phyloP scores from a whole-genome alignment of 2,113 vertebrate species.

The Potamarius usumacintae region DNA sequence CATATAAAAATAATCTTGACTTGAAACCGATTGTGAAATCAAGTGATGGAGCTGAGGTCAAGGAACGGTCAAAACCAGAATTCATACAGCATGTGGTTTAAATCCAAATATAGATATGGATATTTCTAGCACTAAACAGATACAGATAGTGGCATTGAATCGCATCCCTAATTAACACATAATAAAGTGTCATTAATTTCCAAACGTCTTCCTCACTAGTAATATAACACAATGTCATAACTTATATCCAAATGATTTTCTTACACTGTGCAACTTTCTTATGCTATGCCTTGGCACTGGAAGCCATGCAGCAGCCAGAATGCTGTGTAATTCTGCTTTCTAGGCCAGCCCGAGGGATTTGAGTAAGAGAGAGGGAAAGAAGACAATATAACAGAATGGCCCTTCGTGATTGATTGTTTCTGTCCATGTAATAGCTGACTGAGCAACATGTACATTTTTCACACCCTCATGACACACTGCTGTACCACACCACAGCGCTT shows the following conservation, averaged over 20 bases:
- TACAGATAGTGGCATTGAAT: background rate
- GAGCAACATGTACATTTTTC: conserved; percentile 71
- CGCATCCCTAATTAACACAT: background rate
- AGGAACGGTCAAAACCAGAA: background rate
- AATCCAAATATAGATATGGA: background rate
- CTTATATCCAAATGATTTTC: background rate
- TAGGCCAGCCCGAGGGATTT: conserved; percentile 57
- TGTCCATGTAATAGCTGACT: conserved; percentile 70
- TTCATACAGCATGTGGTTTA: background rate
- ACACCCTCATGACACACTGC: conserved; percentile 46
- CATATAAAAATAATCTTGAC: background rate
- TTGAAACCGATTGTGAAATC: background rate
- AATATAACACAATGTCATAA: background rate
- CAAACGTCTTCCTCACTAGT: background rate
- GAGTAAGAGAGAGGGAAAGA: conserved; percentile 11
- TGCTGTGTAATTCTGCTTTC: conserved; percentile 64
- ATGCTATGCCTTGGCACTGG: background rate
- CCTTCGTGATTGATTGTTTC: conserved; percentile 72
- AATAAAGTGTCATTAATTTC: background rate
- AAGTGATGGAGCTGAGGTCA: background rate
- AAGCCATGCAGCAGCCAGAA: conserved; percentile 45
- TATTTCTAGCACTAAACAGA: background rate
- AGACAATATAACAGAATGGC: conserved; percentile 59
- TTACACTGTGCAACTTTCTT: background rate
- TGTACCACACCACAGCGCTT: background rate